Conservation (phyloP, 2,888 invertebrate species). For the Nasonia oneida region DNA sequence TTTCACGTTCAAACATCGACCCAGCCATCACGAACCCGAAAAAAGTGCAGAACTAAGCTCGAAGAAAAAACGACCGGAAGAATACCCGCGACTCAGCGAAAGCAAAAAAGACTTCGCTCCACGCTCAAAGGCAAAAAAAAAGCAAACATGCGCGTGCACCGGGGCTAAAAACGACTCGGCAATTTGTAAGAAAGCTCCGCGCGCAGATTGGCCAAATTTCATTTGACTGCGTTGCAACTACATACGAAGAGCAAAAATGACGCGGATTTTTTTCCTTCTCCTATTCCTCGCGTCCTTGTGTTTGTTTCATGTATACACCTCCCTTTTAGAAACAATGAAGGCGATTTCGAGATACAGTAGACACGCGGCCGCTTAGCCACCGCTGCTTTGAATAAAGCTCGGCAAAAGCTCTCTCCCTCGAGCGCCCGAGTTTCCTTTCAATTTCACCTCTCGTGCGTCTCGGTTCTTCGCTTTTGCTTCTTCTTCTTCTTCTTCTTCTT, state of each 20-base stretch:
- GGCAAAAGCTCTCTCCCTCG: not conserved
- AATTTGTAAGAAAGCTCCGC: conserved; percentile 2
- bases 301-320: not conserved
- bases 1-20: no score
- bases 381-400: conserved; percentile 29
- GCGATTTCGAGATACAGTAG: not conserved
- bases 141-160: not conserved
- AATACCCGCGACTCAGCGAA: not conserved
- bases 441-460: conserved; percentile 42
- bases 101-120: not conserved
- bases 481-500: not conserved
- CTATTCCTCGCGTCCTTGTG: not conserved
- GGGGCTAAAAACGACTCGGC: not conserved
- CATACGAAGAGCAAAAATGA: not conserved
- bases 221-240: not conserved
- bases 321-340: not conserved
- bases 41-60: not conserved
- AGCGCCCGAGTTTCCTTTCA: conserved; percentile 44
- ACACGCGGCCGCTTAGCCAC: conserved; percentile 11
- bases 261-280: not conserved
- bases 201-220: conserved; percentile 37
- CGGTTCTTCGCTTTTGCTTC: conserved; percentile 1
- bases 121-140: not conserved
- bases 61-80: not conserved
- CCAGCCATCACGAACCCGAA: not conserved